Percentiles rank a stretch among this genome's conserved stretches.
Evolutionary conservation across 2,888 invertebrate species (phyloP).

Genomic region (Drosophila aldrichi): DNA sequence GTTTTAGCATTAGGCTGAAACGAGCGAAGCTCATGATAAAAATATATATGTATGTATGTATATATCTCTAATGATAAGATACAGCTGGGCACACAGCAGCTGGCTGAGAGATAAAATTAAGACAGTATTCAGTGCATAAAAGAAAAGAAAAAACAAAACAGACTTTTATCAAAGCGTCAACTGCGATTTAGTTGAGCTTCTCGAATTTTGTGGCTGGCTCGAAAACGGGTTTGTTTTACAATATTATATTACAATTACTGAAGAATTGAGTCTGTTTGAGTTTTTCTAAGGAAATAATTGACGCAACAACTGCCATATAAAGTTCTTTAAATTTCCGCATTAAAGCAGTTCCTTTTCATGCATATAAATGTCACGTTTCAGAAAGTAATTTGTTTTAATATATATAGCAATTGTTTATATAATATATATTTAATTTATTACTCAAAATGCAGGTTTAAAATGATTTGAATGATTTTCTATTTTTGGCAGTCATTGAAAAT

Average conservation of each 20-base stretch:
- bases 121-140: neutral
- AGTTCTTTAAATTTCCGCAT: neutral
- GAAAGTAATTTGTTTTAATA: neutral
- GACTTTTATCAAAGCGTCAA: neutral
- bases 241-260: neutral
- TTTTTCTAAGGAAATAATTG: neutral
- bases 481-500: neutral
- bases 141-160: neutral
- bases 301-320: neutral
- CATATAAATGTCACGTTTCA: neutral
- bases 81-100: conserved; percentile 6
- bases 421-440: neutral
- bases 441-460: neutral
- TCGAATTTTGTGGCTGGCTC: neutral
- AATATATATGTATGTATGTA: conserved; percentile 23
- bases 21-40: conserved; percentile 21
- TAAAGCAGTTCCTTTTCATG: neutral
- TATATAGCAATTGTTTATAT: neutral
- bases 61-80: conserved; percentile 44
- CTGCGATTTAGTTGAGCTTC: neutral
- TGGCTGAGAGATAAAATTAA: conserved; percentile 7
- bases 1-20: conserved; percentile 13
- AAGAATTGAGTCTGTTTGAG: neutral
- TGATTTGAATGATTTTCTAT: neutral
- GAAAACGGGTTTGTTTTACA: neutral